These are phyloP conservation scores for Elysia crispata DNA, from an alignment of 2,888 invertebrate species.

Conservation along the genomic window DNA sequence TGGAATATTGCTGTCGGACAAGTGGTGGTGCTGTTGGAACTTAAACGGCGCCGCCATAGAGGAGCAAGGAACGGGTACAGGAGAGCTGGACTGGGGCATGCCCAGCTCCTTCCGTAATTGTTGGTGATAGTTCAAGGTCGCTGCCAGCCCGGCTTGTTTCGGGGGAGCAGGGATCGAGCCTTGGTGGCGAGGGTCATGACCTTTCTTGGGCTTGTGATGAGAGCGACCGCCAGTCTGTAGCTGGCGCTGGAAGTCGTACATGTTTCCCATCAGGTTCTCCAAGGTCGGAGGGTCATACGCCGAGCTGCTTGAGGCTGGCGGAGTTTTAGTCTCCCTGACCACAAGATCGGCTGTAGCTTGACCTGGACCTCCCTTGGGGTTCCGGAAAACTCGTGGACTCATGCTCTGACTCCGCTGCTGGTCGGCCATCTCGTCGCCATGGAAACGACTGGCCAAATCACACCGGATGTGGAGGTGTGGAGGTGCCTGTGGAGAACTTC, in stretches of 20 bases:
- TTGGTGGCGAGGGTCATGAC: not conserved
- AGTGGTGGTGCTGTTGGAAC: not conserved
- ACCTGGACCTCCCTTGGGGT: too few relatives aligned
- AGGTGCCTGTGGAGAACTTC: not conserved
- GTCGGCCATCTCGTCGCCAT: not conserved
- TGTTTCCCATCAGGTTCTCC: not conserved
- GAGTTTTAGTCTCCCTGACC: too few relatives aligned
- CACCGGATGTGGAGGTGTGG: slow-evolving; percentile 13
- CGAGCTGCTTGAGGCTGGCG: not conserved
- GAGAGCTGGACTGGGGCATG: slow-evolving; percentile 34
- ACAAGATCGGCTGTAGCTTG: too few relatives aligned
- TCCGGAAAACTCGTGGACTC: slow-evolving; percentile 18
- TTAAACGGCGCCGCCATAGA: not conserved
- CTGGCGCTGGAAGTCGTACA: not conserved
- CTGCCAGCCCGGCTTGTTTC: slow-evolving; percentile 20
- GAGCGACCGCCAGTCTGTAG: not conserved
- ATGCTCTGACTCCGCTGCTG: slow-evolving; percentile 39
- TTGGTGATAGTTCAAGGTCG: slow-evolving; percentile 45
- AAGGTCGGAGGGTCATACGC: not conserved
- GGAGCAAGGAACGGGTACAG: not conserved
- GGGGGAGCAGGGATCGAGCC: too few relatives aligned
- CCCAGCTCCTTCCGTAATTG: slow-evolving; percentile 45
- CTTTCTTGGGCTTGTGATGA: not conserved
- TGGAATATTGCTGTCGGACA: not conserved
- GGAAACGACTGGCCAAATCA: slow-evolving; percentile 7